Evolutionary conservation across 2,797 vertebrate species (phyloP).

Genomic region (Acridotheres tristis): DNA sequence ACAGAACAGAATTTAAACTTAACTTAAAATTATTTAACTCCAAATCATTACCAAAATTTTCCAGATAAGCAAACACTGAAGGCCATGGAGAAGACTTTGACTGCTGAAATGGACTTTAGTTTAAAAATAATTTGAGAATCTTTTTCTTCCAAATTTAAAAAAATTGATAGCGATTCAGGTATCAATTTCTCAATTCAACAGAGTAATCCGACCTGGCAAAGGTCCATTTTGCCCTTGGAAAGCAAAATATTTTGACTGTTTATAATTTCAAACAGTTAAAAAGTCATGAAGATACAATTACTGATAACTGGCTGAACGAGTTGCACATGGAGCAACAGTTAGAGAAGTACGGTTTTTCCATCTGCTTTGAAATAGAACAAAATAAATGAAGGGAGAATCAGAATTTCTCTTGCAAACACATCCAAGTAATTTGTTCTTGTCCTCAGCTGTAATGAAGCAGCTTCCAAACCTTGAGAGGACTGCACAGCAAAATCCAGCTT

Average conservation of each 20-base stretch:
- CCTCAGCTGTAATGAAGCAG: not conserved
- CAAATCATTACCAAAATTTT: not conserved
- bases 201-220: not conserved
- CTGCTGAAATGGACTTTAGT: not conserved
- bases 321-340: not conserved
- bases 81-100: not conserved
- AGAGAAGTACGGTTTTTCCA: not conserved
- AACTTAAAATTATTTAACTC: not conserved
- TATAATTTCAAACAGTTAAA: not conserved
- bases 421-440: not conserved
- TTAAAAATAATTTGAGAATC: not conserved
- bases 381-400: not conserved
- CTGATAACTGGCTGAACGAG: not conserved
- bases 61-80: not conserved
- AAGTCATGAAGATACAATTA: not conserved
- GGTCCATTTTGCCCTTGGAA: not conserved
- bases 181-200: not conserved
- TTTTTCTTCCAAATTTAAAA: not conserved
- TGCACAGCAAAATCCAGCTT: not conserved
- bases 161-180: not conserved
- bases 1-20: not conserved
- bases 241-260: not conserved
- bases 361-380: not conserved
- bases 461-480: not conserved
- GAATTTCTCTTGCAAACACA: not conserved